Evolutionary conservation across 2,797 vertebrate genomes (phyloP).

Genomic region (Cottoperca gobio): DNA sequence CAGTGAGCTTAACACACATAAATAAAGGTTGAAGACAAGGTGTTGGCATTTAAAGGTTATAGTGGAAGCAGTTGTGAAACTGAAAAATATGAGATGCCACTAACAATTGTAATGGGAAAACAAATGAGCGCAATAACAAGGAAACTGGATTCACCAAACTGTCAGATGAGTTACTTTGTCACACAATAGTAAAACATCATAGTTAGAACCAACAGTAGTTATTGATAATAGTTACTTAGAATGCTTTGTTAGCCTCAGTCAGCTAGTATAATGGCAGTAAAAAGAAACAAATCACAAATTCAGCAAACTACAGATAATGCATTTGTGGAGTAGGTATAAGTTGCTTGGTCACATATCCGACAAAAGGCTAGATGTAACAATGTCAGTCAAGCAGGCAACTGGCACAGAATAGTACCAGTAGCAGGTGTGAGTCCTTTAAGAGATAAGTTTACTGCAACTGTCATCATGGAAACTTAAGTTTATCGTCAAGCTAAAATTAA

Average conservation of each 20-base stretch:
- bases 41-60: background rate
- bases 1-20: background rate
- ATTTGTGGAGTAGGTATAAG: too few relatives aligned
- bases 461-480: background rate
- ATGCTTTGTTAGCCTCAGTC: too few relatives aligned
- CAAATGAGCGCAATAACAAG: background rate
- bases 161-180: background rate
- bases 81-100: background rate
- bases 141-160: background rate
- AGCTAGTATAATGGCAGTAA: too few relatives aligned
- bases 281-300: too few relatives aligned
- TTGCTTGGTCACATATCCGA: too few relatives aligned
- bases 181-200: background rate
- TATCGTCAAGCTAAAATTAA: background rate
- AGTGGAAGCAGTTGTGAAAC: background rate
- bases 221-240: background rate
- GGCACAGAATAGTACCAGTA: too few relatives aligned
- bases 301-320: too few relatives aligned
- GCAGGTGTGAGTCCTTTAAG: too few relatives aligned
- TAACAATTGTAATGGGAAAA: background rate
- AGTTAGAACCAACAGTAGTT: too few relatives aligned
- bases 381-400: background rate
- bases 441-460: background rate
- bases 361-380: too few relatives aligned
- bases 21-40: background rate